Evolutionary conservation across 2,113 vertebrate species (phyloP).

Genomic region (Microtus richardsoni): DNA sequence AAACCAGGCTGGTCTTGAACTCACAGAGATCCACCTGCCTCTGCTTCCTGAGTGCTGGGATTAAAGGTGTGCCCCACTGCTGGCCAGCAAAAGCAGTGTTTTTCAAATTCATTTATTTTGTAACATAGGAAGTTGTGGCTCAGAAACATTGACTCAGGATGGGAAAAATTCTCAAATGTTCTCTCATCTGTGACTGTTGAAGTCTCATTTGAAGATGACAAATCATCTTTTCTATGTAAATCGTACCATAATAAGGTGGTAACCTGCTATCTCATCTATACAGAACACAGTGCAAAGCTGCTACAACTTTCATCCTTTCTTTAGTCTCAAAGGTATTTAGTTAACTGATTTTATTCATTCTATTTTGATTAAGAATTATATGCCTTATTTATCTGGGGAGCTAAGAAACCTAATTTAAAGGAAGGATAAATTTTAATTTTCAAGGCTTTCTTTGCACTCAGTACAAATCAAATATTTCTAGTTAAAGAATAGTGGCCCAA

Average conservation of each 20-base stretch:
- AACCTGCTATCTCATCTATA: neutral
- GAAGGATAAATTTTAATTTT: neutral
- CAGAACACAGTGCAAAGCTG: neutral
- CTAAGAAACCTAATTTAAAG: neutral
- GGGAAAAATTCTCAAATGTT: neutral
- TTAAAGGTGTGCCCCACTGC: too few species aligned
- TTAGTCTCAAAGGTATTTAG: neutral
- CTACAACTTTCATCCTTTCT: rapidly evolving
- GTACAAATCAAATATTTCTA: neutral
- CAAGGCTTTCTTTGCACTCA: neutral
- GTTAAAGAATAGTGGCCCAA: neutral
- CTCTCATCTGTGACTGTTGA: neutral
- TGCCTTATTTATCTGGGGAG: neutral
- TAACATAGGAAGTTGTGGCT: neutral
- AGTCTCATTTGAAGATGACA: neutral
- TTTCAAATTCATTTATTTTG: neutral
- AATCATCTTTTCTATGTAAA: neutral
- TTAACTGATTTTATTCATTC: neutral
- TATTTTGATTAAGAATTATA: neutral
- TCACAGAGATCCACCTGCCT: too few species aligned
- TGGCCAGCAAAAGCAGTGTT: neutral
- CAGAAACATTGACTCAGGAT: neutral
- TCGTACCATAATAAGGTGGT: neutral
- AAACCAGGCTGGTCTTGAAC: too few species aligned
- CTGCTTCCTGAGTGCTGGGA: too few species aligned